Evolutionary conservation across 2,113 vertebrate genomes (phyloP).

Genomic region (Cryptotis parvus): DNA sequence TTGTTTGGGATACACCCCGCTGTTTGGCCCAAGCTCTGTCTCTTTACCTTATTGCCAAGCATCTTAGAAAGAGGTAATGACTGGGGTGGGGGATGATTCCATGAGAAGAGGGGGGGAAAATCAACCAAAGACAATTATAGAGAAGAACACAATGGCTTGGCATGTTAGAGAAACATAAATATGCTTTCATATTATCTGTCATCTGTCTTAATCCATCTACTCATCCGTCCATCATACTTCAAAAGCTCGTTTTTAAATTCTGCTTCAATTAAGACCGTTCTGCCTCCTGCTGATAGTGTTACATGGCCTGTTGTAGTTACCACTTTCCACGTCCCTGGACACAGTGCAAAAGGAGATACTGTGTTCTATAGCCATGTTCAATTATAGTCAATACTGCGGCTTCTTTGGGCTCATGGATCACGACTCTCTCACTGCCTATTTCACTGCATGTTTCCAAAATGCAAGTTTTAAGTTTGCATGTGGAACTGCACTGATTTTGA

Average conservation of each 20-base stretch:
- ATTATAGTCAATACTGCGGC: background rate
- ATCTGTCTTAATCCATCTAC: background rate
- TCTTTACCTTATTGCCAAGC: background rate
- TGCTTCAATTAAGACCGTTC: constrained; percentile 46
- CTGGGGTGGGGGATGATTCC: background rate
- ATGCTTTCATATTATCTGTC: background rate
- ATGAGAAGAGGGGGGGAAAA: background rate
- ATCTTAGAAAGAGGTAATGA: background rate
- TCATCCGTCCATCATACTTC: constrained; percentile 55
- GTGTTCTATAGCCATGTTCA: background rate
- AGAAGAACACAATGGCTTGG: background rate
- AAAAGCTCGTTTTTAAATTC: constrained; percentile 59
- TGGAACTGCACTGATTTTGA: constrained; percentile 12
- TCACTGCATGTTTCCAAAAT: constrained; percentile 36
- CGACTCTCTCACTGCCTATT: background rate
- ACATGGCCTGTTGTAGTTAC: constrained; percentile 68
- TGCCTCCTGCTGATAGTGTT: constrained; percentile 53
- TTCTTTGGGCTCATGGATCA: constrained; percentile 15
- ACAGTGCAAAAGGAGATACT: background rate
- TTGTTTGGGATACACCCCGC: background rate
- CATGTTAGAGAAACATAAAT: background rate
- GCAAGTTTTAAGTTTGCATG: constrained; percentile 27
- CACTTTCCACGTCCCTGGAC: constrained; percentile 46
- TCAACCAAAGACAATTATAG: background rate
- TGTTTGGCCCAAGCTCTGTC: too few relatives aligned